A percentile compares a stretch with the other conserved stretches of the same genome.
These are phyloP conservation scores for Phasia obesa DNA, from an alignment of 2,888 invertebrate genomes.

Conservation along the genomic window DNA sequence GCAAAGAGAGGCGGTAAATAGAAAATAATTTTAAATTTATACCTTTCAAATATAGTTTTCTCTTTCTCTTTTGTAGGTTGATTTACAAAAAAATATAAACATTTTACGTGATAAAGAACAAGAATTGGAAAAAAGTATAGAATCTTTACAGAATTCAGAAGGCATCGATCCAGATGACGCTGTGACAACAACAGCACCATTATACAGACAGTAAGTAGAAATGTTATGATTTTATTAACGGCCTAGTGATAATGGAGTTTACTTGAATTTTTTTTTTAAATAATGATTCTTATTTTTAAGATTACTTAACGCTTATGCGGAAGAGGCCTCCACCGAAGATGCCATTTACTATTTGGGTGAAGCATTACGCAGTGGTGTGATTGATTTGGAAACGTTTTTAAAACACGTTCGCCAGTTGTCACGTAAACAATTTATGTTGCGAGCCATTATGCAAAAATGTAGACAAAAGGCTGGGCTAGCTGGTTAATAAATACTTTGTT, in stretches of 20 bases:
- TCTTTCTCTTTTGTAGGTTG: slow-evolving; percentile 83
- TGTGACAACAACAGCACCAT: slow-evolving; percentile 96
- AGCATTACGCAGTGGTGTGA: slow-evolving; percentile 94
- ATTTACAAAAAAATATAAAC: slow-evolving; percentile 92
- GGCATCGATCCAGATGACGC: slow-evolving; percentile 97
- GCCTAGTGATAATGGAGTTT: not conserved
- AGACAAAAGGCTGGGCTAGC: slow-evolving; percentile 95
- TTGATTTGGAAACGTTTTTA: slow-evolving; percentile 97
- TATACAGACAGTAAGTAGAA: slow-evolving; percentile 93
- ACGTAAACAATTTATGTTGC: slow-evolving; percentile 96
- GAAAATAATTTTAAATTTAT: not conserved
- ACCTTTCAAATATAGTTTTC: not conserved
- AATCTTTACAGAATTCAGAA: slow-evolving; percentile 89
- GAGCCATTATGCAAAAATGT: slow-evolving; percentile 98
- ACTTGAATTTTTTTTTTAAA: not conserved
- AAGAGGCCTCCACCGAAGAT: slow-evolving; percentile 99
- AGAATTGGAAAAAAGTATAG: slow-evolving; percentile 91
- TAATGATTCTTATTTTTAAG: slow-evolving; percentile 81
- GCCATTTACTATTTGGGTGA: slow-evolving; percentile 99
- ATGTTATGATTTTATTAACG: not conserved
- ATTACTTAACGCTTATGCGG: slow-evolving; percentile 95
- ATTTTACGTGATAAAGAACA: slow-evolving; percentile 93
- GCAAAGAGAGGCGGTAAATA: slow-evolving; percentile 86
- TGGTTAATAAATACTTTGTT: slow-evolving; percentile 83
- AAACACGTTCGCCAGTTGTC: slow-evolving; percentile 98